A percentile compares a stretch with the other conserved stretches of the same genome.
phyloP scores from a whole-genome alignment of 2,113 vertebrate species.

The Cranoglanis bouderius region DNA sequence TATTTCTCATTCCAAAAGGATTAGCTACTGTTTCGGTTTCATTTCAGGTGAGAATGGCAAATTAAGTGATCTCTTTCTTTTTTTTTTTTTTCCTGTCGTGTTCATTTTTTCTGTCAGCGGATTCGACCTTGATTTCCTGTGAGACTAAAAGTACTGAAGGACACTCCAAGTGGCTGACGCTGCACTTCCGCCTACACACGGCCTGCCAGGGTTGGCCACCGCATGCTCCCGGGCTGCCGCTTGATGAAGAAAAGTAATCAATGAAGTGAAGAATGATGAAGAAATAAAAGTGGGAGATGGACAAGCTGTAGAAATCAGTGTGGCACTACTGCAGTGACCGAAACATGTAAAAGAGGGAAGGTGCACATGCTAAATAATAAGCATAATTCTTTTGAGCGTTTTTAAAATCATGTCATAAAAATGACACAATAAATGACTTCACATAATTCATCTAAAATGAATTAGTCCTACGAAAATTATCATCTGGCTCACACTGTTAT shows the following conservation, averaged over 20 bases:
- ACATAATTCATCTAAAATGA: constrained; percentile 5
- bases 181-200: constrained; percentile 68
- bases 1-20: constrained; percentile 23
- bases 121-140: constrained; percentile 63
- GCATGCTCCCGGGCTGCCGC: constrained; percentile 61
- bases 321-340: constrained; percentile 63
- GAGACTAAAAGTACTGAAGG: constrained; percentile 66
- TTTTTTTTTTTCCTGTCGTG: constrained; percentile 21
- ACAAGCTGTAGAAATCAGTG: constrained; percentile 64
- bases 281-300: constrained; percentile 77
- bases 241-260: constrained; percentile 85
- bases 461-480: constrained; percentile 26
- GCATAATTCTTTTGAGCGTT: not conserved
- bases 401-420: not conserved
- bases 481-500: constrained; percentile 27
- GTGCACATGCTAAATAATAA: not conserved
- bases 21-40: constrained; percentile 40
- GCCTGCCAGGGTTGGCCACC: constrained; percentile 71
- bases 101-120: constrained; percentile 65
- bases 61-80: constrained; percentile 58
- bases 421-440: constrained; percentile 11
- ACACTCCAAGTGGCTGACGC: constrained; percentile 72
- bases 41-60: constrained; percentile 57
- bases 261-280: constrained; percentile 92
- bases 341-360: constrained; percentile 56